These are phyloP conservation scores for Marisa cornuarietis DNA, from an alignment of 1,140 invertebrate species.

Conservation along the genomic window DNA sequence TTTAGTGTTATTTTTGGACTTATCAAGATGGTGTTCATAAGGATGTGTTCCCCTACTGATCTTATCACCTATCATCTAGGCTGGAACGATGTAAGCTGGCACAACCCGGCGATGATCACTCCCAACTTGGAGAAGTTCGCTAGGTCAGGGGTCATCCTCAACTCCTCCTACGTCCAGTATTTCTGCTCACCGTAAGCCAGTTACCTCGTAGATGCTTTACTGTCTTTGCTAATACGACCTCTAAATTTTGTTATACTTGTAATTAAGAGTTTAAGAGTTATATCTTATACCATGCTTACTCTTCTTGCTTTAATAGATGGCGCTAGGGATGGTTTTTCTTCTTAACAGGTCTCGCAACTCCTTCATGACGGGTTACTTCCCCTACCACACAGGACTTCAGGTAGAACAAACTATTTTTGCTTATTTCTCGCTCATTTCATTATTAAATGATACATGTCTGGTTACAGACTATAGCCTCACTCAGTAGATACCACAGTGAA, in stretches of 20 bases:
- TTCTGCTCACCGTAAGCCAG: constrained; percentile 54
- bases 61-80: constrained; percentile 31
- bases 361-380: constrained; percentile 87
- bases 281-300: not conserved
- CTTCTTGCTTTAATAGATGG: too few relatives aligned
- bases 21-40: too few relatives aligned
- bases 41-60: too few relatives aligned
- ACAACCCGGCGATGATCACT: constrained; percentile 56
- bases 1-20: too few relatives aligned
- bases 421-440: not conserved
- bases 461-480: too few relatives aligned
- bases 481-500: too few relatives aligned
- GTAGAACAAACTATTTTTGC: not conserved
- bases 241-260: too few relatives aligned
- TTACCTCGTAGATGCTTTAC: not conserved
- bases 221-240: not conserved
- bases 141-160: constrained; percentile 49
- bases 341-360: constrained; percentile 67
- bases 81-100: constrained; percentile 63
- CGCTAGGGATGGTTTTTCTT: not conserved
- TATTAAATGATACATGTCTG: not conserved
- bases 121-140: constrained; percentile 61
- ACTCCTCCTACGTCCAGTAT: constrained; percentile 54
- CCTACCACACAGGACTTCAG: constrained; percentile 77
- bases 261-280: too few relatives aligned